Evolutionary conservation across 2,888 invertebrate species (phyloP), one percentile per base, ranked within the genome.

Genomic region (Tachystola acroxantha): DNA sequence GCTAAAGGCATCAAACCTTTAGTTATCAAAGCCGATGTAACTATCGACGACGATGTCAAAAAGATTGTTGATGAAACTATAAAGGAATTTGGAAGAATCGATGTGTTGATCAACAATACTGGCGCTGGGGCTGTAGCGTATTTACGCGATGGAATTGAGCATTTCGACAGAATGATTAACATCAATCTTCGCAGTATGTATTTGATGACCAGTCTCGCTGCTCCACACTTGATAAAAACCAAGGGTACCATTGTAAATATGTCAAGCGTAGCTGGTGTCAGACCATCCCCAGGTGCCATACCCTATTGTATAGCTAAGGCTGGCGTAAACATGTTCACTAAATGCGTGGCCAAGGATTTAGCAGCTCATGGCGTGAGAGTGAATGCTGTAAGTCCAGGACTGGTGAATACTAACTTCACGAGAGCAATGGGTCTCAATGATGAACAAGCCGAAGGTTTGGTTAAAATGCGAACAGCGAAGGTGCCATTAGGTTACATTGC

Each of bases 301-400:
- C 28, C 56, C 0, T 94, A 94, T 59, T 79, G 82, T 40, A 89
- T 93, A 81, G 91, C 92, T 9, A 95, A 95, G 73, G 85, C 92
- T 16, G 93, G 92, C 2, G 50, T 64, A 91, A 10, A 89, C 89
- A 34, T 41, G 65, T 1, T n/a, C n/a, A n/a, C n/a, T n/a, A n/a
- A n/a, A n/a, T n/a, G n/a, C n/a, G n/a, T n/a, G n/a, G n/a, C n/a
- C n/a, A n/a, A n/a, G n/a, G n/a, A n/a, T n/a, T n/a, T n/a, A n/a
- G n/a, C n/a, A n/a, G n/a, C n/a, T n/a, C 78, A 85, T 45, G 81
- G 66, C 0, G 89, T 94, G 0, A 73, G 93, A 34, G 93, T 93
- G 0, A 94, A 94, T 64, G 77, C 89, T 29, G 90, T 94, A 0
- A 91, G 91, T 57, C 94, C 94, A 10, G 94, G 94, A 3, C 93